Evolutionary conservation across 1,140 invertebrate genomes (phyloP).

Genomic region (Bactericera cockerelli): DNA sequence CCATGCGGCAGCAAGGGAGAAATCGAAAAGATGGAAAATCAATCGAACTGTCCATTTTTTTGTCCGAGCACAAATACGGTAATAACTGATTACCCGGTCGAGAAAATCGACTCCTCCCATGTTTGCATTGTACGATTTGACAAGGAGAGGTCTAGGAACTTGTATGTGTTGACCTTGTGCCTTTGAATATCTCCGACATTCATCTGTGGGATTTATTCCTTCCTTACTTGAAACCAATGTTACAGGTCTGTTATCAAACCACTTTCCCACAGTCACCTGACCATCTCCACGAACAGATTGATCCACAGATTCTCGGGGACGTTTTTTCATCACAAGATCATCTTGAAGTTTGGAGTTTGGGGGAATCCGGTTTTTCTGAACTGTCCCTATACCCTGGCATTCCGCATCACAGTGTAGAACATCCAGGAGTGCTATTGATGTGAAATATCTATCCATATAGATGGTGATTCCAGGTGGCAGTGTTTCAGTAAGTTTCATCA

Average conservation of each 20-base stretch:
- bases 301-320: neutral
- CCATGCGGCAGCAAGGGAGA: conserved; percentile 17
- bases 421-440: neutral
- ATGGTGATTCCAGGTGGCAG: conserved; percentile 8
- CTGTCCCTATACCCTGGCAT: conserved; percentile 5
- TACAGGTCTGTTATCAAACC: conserved; percentile 12
- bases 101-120: conserved; percentile 8
- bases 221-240: neutral
- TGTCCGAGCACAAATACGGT: conserved; percentile 14
- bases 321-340: neutral
- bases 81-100: conserved; percentile 17
- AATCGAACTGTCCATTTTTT: conserved; percentile 19
- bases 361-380: neutral
- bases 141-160: neutral
- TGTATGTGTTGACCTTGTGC: too few relatives aligned
- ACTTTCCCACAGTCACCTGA: neutral
- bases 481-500: conserved; percentile 12
- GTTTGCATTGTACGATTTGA: conserved; percentile 4
- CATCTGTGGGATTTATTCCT: neutral
- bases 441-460: conserved; percentile 9
- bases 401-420: neutral
- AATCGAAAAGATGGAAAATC: conserved; percentile 17
- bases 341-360: neutral
- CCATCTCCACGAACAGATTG: conserved; percentile 4
- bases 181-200: neutral